Percentiles rank a stretch among this genome's conserved stretches.
These are phyloP conservation scores for Drosophila funebris DNA, from an alignment of 1,140 invertebrate genomes.

Conservation along the genomic window DNA sequence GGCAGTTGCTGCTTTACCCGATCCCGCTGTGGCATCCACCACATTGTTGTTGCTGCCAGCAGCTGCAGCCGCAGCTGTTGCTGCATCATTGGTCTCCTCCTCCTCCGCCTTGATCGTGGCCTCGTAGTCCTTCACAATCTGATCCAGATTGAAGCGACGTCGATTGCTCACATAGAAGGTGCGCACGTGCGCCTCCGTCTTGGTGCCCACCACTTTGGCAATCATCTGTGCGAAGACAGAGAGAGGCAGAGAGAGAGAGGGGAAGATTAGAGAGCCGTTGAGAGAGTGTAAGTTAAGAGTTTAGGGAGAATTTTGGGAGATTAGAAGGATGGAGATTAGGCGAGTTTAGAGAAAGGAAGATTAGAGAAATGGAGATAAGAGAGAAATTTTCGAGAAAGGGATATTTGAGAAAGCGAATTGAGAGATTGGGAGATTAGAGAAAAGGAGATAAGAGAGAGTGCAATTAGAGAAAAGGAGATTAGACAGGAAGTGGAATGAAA, in stretches of 20 bases:
- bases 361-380: no score
- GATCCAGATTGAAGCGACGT: constrained; percentile 95
- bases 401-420: no score
- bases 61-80: neutral
- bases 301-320: no score
- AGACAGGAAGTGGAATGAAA: no score
- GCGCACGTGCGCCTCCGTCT: constrained; percentile 95
- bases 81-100: constrained; percentile 7
- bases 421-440: no score
- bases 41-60: neutral
- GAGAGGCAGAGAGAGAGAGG: neutral
- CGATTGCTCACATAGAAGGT: constrained; percentile 96
- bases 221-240: constrained; percentile 88
- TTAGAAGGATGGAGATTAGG: no score
- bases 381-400: no score
- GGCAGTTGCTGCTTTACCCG: neutral
- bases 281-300: no score
- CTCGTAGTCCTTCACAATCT: constrained; percentile 94
- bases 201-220: constrained; percentile 97
- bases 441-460: no score
- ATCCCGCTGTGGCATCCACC: neutral
- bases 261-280: no score
- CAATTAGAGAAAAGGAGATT: no score
- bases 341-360: no score
- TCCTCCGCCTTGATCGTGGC: constrained; percentile 71